These are phyloP conservation scores for Seriola rivoliana DNA, from an alignment of 2,113 vertebrate species.

Conservation along the genomic window DNA sequence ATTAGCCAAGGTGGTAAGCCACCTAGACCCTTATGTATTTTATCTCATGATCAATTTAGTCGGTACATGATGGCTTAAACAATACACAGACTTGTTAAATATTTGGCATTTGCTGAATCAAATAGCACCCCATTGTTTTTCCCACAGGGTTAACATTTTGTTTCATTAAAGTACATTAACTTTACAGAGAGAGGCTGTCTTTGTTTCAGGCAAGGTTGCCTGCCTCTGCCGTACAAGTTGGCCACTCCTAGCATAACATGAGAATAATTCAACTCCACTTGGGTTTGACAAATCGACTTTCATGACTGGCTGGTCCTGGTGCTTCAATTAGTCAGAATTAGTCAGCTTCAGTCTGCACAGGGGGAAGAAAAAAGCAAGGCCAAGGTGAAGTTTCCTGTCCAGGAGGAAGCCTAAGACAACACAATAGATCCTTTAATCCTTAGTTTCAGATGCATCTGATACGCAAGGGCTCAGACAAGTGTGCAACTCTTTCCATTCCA, in stretches of 20 bases:
- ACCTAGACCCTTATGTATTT: neutral
- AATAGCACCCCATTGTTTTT: neutral
- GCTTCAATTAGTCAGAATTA: constrained; percentile 40
- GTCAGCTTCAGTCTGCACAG: constrained; percentile 40
- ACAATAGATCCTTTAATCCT: constrained; percentile 79
- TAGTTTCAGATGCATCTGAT: constrained; percentile 71
- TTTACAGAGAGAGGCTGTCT: neutral
- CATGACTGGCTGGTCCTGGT: constrained; percentile 17
- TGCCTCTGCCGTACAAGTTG: neutral
- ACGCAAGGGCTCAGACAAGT: constrained; percentile 68
- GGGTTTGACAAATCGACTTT: neutral
- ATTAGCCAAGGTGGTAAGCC: neutral
- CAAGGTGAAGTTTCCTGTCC: constrained; percentile 49
- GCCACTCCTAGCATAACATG: neutral
- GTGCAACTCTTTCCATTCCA: constrained; percentile 84
- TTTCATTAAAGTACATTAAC: constrained; percentile 8
- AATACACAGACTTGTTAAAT: neutral
- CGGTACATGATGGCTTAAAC: neutral
- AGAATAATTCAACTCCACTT: constrained; percentile 20
- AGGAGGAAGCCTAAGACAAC: constrained; percentile 45
- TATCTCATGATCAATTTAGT: neutral
- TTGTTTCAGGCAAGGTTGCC: neutral
- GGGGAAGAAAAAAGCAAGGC: constrained; percentile 48
- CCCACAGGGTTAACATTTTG: neutral
- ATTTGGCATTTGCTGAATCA: neutral